Conservation (phyloP, 2,113 vertebrate species). For the Enhydra lutris region DNA sequence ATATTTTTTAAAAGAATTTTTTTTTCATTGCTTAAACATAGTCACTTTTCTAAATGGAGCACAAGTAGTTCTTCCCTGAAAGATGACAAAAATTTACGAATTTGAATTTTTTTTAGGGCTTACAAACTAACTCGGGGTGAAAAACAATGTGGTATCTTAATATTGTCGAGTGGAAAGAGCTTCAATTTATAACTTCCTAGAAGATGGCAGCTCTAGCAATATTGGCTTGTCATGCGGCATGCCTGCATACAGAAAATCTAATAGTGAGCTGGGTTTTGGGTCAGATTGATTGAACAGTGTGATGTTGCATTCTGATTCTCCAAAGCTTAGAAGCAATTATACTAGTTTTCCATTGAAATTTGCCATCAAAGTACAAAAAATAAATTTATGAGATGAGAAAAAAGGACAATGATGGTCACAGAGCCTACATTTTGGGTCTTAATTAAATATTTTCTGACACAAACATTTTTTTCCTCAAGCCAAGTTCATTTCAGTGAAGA, state of each 20-base stretch:
- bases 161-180: not conserved
- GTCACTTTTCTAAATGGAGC: not conserved
- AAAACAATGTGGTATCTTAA: not conserved
- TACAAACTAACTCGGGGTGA: not conserved
- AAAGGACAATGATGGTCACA: slow-evolving; percentile 8
- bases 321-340: not conserved
- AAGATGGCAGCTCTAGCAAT: not conserved
- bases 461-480: not conserved
- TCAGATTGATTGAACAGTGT: not conserved
- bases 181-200: not conserved
- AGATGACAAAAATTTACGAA: not conserved
- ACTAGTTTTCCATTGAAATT: slow-evolving; percentile 6
- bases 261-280: not conserved
- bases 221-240: not conserved
- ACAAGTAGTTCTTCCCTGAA: not conserved
- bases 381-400: not conserved
- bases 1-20: not conserved
- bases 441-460: slow-evolving; percentile 40
- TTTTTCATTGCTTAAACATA: not conserved
- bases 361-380: not conserved
- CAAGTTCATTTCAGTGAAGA: not conserved
- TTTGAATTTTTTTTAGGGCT: not conserved
- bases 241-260: not conserved
- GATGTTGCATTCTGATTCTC: not conserved
- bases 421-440: not conserved